Percentiles rank a stretch among this genome's conserved stretches.
These are phyloP conservation scores for Volucella inanis DNA, from an alignment of 2,888 invertebrate genomes.

Conservation along the genomic window DNA sequence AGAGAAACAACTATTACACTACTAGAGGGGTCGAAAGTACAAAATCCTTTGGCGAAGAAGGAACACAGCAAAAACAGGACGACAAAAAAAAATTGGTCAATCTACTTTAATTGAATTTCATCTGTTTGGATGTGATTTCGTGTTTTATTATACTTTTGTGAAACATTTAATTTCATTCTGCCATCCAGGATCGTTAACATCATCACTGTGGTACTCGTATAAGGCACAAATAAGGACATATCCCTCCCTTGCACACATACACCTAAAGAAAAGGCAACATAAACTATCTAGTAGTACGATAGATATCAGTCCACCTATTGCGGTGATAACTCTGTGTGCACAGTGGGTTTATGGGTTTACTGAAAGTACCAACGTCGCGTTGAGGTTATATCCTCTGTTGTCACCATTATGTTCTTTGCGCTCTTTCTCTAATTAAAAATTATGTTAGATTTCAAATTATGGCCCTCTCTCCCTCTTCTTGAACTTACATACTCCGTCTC, in stretches of 20 bases:
- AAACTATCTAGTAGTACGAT: not conserved
- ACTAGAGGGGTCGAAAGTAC: slow-evolving; percentile 3
- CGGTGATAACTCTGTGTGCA: slow-evolving; percentile 18
- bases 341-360: not conserved
- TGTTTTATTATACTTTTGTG: slow-evolving; percentile 22
- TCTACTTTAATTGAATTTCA: slow-evolving; percentile 58
- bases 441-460: slow-evolving; percentile 16
- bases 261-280: not conserved
- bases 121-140: slow-evolving; percentile 43
- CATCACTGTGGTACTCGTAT: slow-evolving; percentile 6
- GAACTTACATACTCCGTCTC: not conserved
- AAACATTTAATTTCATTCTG: slow-evolving; percentile 24
- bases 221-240: not conserved
- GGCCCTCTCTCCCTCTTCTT: not conserved
- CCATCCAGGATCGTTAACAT: slow-evolving; percentile 25
- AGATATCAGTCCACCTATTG: not conserved
- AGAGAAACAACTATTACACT: not conserved
- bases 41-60: slow-evolving; percentile 45
- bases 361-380: slow-evolving; percentile 1
- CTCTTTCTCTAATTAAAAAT: slow-evolving; percentile 51
- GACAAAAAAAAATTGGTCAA: slow-evolving; percentile 33
- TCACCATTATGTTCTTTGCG: not conserved
- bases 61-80: slow-evolving; percentile 1
- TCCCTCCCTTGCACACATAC: not conserved
- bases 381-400: slow-evolving; percentile 18